phyloP scores from a whole-genome alignment of 2,888 invertebrate genomes.

The Amiota minor region DNA sequence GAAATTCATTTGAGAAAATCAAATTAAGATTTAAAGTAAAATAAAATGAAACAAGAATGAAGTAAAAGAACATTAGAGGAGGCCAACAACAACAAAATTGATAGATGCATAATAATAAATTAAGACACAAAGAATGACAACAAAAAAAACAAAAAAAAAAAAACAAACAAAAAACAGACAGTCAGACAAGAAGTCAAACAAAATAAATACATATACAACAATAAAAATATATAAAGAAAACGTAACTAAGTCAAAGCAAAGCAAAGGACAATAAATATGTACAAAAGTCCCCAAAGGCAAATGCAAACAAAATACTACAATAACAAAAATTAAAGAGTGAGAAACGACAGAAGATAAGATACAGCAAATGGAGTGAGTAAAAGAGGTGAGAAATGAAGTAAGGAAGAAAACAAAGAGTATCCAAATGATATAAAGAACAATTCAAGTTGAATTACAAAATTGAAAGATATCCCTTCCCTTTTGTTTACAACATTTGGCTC shows the following conservation, averaged over 20 bases:
- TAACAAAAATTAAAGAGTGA: not conserved
- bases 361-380: not conserved
- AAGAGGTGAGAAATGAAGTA: not conserved
- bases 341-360: conserved; percentile 3
- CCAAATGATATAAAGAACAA: no score
- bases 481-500: conserved; percentile 32
- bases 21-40: conserved; percentile 61
- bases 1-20: conserved; percentile 66
- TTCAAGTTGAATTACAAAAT: no score
- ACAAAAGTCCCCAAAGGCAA: conserved; percentile 8
- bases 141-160: conserved; percentile 3
- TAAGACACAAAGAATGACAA: conserved; percentile 51
- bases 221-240: not conserved
- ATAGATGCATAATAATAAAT: conserved; percentile 65
- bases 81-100: conserved; percentile 46
- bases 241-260: not conserved
- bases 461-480: conserved; percentile 17
- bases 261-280: conserved; percentile 31
- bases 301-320: not conserved
- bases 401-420: not conserved
- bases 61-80: conserved; percentile 27
- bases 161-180: conserved; percentile 1
- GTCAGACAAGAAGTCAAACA: not conserved
- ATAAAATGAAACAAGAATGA: conserved; percentile 27
- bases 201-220: not conserved